A percentile compares a stretch with the other conserved stretches of the same genome.
These are phyloP conservation scores for Drosophila tani DNA, from an alignment of 1,140 invertebrate genomes.

Conservation along the genomic window DNA sequence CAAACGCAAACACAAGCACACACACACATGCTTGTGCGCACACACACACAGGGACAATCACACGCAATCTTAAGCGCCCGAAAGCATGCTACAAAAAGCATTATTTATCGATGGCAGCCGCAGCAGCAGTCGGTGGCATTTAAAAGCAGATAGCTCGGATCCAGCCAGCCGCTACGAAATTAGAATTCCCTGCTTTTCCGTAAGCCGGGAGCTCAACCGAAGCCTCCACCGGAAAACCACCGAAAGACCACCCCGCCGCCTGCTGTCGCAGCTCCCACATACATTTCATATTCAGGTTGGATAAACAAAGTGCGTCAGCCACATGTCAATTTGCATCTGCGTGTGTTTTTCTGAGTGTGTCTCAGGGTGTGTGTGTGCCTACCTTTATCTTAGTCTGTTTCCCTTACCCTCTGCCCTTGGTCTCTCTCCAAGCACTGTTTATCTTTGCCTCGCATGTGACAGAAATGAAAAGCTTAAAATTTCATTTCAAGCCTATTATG, in stretches of 20 bases:
- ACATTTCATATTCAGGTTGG: constrained; percentile 71
- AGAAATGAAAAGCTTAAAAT: constrained; percentile 65
- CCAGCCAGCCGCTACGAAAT: constrained; percentile 34
- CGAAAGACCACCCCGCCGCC: constrained; percentile 2
- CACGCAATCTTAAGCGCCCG: constrained; percentile 51
- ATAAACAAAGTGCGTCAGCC: constrained; percentile 70
- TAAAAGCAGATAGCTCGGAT: constrained; percentile 34
- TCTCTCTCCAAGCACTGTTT: constrained; percentile 13
- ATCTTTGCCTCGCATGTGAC: constrained; percentile 47
- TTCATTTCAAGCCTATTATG: constrained; percentile 65
- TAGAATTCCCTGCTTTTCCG: constrained; percentile 38
- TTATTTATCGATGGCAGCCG: constrained; percentile 74
- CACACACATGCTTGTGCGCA: constrained; percentile 17
- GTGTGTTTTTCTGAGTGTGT: constrained; percentile 21
- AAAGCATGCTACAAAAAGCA: constrained; percentile 51
- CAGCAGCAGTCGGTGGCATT: constrained; percentile 14
- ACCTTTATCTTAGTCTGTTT: constrained; percentile 18
- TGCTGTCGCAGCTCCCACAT: constrained; percentile 32
- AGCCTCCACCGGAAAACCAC: neutral
- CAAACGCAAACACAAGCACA: constrained; percentile 35
- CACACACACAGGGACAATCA: constrained; percentile 17
- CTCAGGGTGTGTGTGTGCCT: neutral
- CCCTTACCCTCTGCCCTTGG: neutral
- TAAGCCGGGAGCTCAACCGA: constrained; percentile 30
- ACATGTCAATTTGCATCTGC: constrained; percentile 60